phyloP scores from a whole-genome alignment of 2,113 vertebrate species.

The Oenanthe melanoleuca region DNA sequence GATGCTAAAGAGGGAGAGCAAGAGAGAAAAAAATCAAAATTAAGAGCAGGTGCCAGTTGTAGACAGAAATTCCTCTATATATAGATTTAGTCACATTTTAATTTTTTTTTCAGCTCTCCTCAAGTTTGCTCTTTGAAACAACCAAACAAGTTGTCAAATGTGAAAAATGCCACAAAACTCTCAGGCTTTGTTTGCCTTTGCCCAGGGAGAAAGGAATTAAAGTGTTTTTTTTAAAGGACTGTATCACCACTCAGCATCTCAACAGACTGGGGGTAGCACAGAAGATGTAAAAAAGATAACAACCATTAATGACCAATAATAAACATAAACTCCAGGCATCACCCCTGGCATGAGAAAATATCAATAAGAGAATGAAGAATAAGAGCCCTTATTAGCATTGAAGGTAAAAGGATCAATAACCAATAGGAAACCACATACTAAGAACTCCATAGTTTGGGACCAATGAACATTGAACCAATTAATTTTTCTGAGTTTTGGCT shows the following conservation, averaged over 20 bases:
- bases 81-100: neutral
- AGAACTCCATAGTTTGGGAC: neutral
- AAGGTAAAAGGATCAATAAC: neutral
- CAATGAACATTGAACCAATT: neutral
- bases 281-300: neutral
- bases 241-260: neutral
- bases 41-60: neutral
- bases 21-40: neutral
- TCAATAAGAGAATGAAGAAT: fast-evolving
- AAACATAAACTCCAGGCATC: neutral
- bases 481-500: neutral
- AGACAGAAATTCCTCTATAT: neutral
- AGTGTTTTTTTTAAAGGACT: neutral
- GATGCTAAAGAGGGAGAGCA: neutral
- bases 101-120: neutral
- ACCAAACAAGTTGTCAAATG: neutral
- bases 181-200: neutral
- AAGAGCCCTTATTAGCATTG: neutral
- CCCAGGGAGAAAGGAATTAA: neutral
- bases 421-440: neutral
- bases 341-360: neutral
- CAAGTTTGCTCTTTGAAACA: neutral
- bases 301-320: neutral
- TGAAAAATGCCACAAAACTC: fast-evolving
- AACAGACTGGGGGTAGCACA: neutral